phyloP scores from a whole-genome alignment of 37 sponge, comb jelly and placozoan species.

The Tethya wilhelma region DNA sequence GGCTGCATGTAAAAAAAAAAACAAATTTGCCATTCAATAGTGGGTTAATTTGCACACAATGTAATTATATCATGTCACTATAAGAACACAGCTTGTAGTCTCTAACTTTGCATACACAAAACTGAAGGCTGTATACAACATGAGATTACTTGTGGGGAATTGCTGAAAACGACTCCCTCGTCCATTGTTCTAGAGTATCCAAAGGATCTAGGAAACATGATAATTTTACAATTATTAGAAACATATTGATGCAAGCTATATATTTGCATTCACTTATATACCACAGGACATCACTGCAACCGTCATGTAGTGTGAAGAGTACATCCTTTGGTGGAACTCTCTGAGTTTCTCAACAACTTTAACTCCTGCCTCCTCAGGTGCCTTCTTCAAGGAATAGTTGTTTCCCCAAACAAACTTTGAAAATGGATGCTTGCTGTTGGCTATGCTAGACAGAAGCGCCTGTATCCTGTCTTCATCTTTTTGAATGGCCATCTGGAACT shows the following conservation, averaged over 20 bases:
- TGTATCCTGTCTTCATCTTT: slow-evolving; percentile 47
- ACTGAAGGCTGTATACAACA: too few relatives aligned
- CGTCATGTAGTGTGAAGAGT: slow-evolving; percentile 76
- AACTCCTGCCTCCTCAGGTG: slow-evolving; percentile 17
- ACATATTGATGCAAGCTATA: neutral
- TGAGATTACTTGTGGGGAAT: slow-evolving; percentile 53
- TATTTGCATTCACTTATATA: neutral
- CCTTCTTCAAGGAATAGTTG: slow-evolving; percentile 16
- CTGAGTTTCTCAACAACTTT: slow-evolving; percentile 12
- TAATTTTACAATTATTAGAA: neutral
- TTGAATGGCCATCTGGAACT: slow-evolving; percentile 54
- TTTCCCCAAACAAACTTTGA: slow-evolving; percentile 76
- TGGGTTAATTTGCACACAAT: too few relatives aligned
- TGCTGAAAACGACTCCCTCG: slow-evolving; percentile 52
- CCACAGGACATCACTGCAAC: slow-evolving; percentile 60
- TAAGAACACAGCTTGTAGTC: too few relatives aligned
- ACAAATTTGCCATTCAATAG: neutral
- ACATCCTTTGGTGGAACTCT: slow-evolving; percentile 50
- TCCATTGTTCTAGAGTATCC: slow-evolving; percentile 57
- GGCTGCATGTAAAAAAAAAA: slow-evolving; percentile 24
- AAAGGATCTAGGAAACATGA: slow-evolving; percentile 47
- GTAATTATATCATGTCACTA: too few relatives aligned
- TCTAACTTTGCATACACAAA: neutral
- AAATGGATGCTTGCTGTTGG: slow-evolving; percentile 43
- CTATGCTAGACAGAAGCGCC: slow-evolving; percentile 50